A percentile compares a stretch with the other conserved stretches of the same genome.
Conservation (phyloP, 1,140 invertebrate species). For the Ridgeia piscesae region DNA sequence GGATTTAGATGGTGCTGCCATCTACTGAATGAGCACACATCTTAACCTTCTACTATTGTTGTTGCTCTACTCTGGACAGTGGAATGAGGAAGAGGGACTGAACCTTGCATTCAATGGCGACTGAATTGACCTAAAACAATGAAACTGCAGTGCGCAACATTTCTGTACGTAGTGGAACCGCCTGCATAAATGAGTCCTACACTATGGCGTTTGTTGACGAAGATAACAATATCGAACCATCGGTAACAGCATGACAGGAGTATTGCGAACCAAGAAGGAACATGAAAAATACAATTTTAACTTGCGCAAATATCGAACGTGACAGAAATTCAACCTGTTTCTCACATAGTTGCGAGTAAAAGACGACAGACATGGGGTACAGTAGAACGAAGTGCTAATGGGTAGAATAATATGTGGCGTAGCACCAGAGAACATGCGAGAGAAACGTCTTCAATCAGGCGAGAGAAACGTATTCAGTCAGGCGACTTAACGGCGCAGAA, state of each 20-base stretch:
- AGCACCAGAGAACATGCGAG: not conserved
- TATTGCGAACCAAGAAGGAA: not conserved
- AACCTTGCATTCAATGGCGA: not conserved
- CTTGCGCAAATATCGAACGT: not conserved
- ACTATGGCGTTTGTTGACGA: not conserved
- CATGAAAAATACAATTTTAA: not conserved
- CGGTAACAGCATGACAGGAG: not conserved
- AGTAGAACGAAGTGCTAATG: not conserved
- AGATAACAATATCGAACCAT: not conserved
- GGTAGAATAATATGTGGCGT: not conserved
- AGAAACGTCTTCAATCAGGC: not conserved
- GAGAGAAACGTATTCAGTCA: no score
- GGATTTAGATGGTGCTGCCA: not conserved
- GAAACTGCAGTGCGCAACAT: not conserved
- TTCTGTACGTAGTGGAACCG: not conserved
- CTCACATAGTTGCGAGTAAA: not conserved
- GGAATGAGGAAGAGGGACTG: not conserved
- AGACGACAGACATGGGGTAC: not conserved
- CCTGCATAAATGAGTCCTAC: not conserved
- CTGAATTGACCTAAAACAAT: not conserved
- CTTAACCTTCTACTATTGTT: not conserved
- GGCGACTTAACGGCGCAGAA: not conserved
- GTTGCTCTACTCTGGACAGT: not conserved
- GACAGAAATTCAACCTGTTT: not conserved
- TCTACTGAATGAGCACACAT: not conserved